A percentile compares a stretch with the other conserved stretches of the same genome.
These are phyloP conservation scores for Danio choprae DNA, from an alignment of 2,797 vertebrate species.

Conservation along the genomic window DNA sequence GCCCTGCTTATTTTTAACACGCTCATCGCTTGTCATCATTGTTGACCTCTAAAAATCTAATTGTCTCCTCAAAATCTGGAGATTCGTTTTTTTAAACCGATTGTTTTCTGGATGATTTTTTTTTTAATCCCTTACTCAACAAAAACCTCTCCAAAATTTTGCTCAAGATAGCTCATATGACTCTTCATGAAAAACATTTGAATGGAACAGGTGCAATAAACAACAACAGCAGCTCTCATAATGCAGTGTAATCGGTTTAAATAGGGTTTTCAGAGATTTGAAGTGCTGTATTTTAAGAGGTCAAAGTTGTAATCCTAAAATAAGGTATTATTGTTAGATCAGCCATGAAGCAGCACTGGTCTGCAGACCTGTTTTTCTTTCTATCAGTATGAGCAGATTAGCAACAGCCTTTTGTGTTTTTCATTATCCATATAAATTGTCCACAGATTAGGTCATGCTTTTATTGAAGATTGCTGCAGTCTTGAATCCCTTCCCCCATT, in stretches of 20 bases:
- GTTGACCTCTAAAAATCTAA: not conserved
- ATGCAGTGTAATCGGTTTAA: slow-evolving; percentile 70
- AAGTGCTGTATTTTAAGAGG: slow-evolving; percentile 64
- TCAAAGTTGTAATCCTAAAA: slow-evolving; percentile 73
- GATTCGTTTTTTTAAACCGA: not conserved
- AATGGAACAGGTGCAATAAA: slow-evolving; percentile 68
- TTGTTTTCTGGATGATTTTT: slow-evolving; percentile 69
- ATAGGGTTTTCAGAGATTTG: slow-evolving; percentile 66
- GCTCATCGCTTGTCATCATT: not conserved
- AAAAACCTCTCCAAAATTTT: slow-evolving; percentile 75
- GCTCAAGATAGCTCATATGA: slow-evolving; percentile 74
- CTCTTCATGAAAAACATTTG: slow-evolving; percentile 70
- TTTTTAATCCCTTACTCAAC: slow-evolving; percentile 65
- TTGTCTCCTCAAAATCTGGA: not conserved
- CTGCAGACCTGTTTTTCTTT: slow-evolving; percentile 57
- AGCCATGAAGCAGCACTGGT: slow-evolving; percentile 60
- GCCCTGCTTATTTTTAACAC: not conserved
- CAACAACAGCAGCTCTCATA: slow-evolving; percentile 70
- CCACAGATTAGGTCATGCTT: slow-evolving; percentile 26
- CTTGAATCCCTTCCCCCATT: slow-evolving; percentile 7
- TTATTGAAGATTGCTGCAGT: not conserved
- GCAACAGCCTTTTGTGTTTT: slow-evolving; percentile 34
- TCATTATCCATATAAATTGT: slow-evolving; percentile 25
- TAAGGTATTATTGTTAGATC: slow-evolving; percentile 66
- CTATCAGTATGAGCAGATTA: slow-evolving; percentile 34